phyloP scores from a whole-genome alignment of 2,888 invertebrate genomes.

The Drosophila melanosoma region DNA sequence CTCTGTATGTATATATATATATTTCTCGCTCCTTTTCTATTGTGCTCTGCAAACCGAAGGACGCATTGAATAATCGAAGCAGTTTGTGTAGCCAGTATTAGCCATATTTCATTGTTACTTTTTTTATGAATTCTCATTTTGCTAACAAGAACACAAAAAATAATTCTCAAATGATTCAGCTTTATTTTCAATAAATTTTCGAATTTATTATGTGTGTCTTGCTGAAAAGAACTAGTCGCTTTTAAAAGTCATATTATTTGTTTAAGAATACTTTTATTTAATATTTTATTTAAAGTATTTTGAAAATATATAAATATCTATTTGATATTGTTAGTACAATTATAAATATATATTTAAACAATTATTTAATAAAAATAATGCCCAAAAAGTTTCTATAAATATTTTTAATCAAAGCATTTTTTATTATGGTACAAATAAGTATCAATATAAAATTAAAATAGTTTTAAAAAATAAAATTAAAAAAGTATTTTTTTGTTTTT shows the following conservation, averaged over 20 bases:
- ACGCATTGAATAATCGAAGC: background rate
- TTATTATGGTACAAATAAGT: background rate
- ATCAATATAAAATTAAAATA: background rate
- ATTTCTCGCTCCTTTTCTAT: constrained; percentile 2
- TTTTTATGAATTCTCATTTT: background rate
- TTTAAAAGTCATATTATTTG: background rate
- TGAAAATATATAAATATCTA: background rate
- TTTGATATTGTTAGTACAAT: background rate
- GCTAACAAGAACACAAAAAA: background rate
- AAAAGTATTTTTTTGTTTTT: background rate
- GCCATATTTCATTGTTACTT: background rate
- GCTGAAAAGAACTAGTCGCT: background rate
- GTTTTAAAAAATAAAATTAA: background rate
- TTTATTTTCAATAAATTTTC: background rate
- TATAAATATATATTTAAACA: background rate
- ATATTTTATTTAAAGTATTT: background rate
- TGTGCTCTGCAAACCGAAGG: constrained; percentile 22
- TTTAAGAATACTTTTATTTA: background rate
- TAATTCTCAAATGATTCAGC: background rate
- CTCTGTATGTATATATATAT: constrained; percentile 1
- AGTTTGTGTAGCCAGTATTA: background rate
- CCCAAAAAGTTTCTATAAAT: background rate
- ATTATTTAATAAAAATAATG: background rate
- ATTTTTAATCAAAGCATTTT: background rate
- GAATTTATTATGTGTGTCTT: background rate